phyloP scores from a whole-genome alignment of 2,113 vertebrate species.

The Cairina moschata region DNA sequence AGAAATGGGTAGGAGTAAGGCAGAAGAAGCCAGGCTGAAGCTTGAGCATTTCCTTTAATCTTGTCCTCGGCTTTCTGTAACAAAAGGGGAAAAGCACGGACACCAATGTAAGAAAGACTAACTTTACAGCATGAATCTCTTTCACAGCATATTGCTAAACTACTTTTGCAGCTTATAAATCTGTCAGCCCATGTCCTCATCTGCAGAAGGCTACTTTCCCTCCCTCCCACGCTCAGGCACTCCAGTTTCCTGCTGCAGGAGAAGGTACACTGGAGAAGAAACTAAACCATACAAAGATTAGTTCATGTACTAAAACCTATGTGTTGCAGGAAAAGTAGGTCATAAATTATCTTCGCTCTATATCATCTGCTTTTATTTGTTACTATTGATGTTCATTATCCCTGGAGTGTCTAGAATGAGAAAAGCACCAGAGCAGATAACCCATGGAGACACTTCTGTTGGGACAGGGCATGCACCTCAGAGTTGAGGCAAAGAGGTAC shows the following conservation, averaged over 20 bases:
- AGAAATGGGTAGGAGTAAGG: neutral
- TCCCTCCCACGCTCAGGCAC: neutral
- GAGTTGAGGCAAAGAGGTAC: neutral
- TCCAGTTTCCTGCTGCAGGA: neutral
- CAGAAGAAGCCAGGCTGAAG: neutral
- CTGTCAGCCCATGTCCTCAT: neutral
- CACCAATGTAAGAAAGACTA: neutral
- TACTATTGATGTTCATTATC: neutral
- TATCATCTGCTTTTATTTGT: neutral
- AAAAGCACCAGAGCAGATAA: fast-evolving
- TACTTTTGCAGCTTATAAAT: neutral
- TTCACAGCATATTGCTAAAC: neutral
- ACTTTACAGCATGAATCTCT: neutral
- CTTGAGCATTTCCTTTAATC: neutral
- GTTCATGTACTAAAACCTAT: neutral
- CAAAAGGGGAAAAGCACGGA: fast-evolving
- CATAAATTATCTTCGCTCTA: neutral
- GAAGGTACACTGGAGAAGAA: neutral
- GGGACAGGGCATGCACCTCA: neutral
- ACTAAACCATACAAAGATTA: neutral
- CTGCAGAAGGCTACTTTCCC: neutral
- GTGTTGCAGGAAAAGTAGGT: neutral
- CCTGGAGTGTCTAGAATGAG: neutral
- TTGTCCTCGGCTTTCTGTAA: neutral
- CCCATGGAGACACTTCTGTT: neutral